A percentile compares a stretch with the other conserved stretches of the same genome.
Conservation (phyloP, 2,113 vertebrate species). For the Mus spicilegus region DNA sequence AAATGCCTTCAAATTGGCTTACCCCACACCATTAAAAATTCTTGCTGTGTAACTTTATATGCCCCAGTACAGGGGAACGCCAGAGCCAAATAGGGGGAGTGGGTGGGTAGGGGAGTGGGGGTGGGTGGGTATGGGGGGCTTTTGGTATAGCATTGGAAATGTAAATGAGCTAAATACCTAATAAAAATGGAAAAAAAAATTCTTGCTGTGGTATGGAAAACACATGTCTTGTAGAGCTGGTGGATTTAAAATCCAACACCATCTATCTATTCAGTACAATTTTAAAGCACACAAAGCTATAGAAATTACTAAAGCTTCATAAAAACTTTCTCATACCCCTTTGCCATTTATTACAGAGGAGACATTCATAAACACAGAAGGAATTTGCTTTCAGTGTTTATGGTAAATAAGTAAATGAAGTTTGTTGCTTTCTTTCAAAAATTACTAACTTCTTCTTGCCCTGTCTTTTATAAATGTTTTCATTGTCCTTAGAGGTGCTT, state of each 20-base stretch:
- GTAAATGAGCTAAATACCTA: too few relatives aligned
- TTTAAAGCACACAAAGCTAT: background rate
- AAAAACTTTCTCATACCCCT: background rate
- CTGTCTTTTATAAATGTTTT: background rate
- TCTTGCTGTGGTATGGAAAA: background rate
- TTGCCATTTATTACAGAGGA: background rate
- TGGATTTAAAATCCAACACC: background rate
- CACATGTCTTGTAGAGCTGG: background rate
- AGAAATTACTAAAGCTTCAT: background rate
- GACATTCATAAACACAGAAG: background rate
- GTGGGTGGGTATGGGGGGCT: too few relatives aligned
- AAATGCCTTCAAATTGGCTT: background rate
- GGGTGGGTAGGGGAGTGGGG: too few relatives aligned
- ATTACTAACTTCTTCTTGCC: background rate
- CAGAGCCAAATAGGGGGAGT: too few relatives aligned
- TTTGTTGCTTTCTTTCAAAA: slow-evolving; percentile 23
- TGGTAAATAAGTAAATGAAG: background rate
- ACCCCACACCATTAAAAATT: background rate
- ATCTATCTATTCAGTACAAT: background rate
- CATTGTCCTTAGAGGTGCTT: background rate
- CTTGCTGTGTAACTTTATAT: too few relatives aligned
- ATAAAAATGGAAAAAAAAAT: too few relatives aligned
- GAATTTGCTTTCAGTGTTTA: slow-evolving; percentile 39
- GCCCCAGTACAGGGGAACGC: too few relatives aligned
- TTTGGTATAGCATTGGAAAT: too few relatives aligned